Base-by-base conservation (phyloP, 2,888 invertebrate genomes). In the Acrobeloides nanus region DNA sequence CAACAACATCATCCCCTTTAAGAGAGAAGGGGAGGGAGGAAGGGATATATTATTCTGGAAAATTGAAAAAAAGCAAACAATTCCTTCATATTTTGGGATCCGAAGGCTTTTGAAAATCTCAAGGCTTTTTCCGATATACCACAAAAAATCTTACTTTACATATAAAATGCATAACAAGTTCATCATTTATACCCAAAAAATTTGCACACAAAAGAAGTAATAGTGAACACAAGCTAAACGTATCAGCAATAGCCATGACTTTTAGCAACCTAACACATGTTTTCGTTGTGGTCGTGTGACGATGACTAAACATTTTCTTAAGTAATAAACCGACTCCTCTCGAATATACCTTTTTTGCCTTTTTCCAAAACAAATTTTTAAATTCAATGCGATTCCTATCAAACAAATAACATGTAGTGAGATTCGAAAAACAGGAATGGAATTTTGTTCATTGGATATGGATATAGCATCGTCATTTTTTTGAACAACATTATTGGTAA, bases 111-210 rank as follows among this genome's bases (percentile, higher is more conserved):
- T n/a, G n/a, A n/a, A n/a, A n/a, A n/a, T n/a, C n/a, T n/a, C n/a
- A n/a, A n/a, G n/a, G n/a, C n/a, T n/a, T n/a, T n/a, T n/a, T n/a
- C n/a, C n/a, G n/a, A n/a, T n/a, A n/a, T n/a, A n/a, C n/a, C n/a
- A n/a, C n/a, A n/a, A n/a, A n/a, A n/a, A n/a, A n/a, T n/a, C 53
- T 35, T 41, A 68, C 67, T 55, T 68, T 68, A 53, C 68, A 68
- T 15, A 64, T 57, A 35, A 65, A 42, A 18, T 59, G 54, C 32
- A 68, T 46, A n/a, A 60, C 45, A 12, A 48, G 35, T n/a, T 52
- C 42, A 38, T 53, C 46, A 23, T 43, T 42, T 26, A 62, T 50
- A 29, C 59, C 58, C 38, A 61, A 53, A 46, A 59, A 66, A 20
- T 57, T 57, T 12, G 52, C 56, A 27, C 47, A 60, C 7, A 68